A percentile compares a stretch with the other conserved stretches of the same genome.
These are phyloP conservation scores for Pteronotus mesoamericanus DNA, from an alignment of 2,797 vertebrate genomes.

Conservation along the genomic window DNA sequence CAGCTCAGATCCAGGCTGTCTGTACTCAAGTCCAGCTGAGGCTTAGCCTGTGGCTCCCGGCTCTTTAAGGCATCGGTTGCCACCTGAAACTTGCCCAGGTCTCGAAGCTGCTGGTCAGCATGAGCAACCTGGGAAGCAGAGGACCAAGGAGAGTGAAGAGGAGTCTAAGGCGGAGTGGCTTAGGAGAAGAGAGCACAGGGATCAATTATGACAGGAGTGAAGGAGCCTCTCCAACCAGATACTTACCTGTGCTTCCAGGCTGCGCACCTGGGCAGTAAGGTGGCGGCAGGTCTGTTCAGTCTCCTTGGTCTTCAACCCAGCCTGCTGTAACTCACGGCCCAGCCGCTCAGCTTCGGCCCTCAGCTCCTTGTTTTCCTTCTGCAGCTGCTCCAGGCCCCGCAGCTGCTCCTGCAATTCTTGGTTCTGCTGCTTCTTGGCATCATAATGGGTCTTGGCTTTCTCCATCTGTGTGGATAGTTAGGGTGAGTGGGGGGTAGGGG, in stretches of 20 bases:
- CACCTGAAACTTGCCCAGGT: conserved; percentile 79
- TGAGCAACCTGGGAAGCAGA: conserved; percentile 80
- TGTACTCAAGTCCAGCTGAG: conserved; percentile 80
- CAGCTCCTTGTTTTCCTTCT: conserved; percentile 82
- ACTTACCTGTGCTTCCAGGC: conserved; percentile 89
- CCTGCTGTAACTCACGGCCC: conserved; percentile 86
- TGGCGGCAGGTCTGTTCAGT: conserved; percentile 80
- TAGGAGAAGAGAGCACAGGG: neutral
- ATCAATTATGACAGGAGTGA: neutral
- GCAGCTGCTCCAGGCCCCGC: conserved; percentile 81
- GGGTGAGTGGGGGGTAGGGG: neutral
- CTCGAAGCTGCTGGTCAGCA: conserved; percentile 83
- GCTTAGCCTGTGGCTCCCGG: conserved; percentile 63
- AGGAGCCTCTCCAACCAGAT: neutral
- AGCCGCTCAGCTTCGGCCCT: conserved; percentile 81
- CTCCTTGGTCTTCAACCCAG: conserved; percentile 79
- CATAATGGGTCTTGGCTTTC: conserved; percentile 89
- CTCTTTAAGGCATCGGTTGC: conserved; percentile 72
- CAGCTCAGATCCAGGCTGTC: conserved; percentile 90
- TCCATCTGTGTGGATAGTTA: conserved; percentile 85
- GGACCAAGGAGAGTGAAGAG: neutral
- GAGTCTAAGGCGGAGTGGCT: neutral
- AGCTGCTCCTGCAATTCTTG: conserved; percentile 87
- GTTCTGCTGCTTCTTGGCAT: conserved; percentile 91
- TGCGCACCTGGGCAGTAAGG: conserved; percentile 83